Conservation (phyloP, 2,888 invertebrate genomes). For the Meteorus cinctellus region DNA sequence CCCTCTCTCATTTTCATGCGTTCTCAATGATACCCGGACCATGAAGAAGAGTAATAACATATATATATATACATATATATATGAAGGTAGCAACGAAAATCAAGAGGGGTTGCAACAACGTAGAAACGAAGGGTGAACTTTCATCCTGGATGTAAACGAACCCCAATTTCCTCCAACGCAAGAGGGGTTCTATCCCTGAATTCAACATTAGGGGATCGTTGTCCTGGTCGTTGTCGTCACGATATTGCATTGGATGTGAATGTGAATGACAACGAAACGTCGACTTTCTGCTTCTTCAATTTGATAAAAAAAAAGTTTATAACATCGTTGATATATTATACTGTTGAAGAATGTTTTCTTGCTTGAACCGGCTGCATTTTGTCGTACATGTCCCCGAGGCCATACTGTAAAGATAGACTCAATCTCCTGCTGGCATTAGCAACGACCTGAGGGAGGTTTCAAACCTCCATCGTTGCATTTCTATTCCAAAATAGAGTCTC, state of each 20-base stretch:
- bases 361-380: slow-evolving; percentile 14
- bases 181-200: slow-evolving; percentile 31
- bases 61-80: background rate
- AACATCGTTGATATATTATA: background rate
- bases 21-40: slow-evolving; percentile 6
- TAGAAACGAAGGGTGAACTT: slow-evolving; percentile 17
- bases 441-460: slow-evolving; percentile 24
- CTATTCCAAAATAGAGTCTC: slow-evolving; percentile 34
- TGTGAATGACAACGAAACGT: background rate
- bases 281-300: background rate
- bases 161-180: slow-evolving; percentile 55
- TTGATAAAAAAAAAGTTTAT: background rate
- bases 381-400: slow-evolving; percentile 10
- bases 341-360: background rate
- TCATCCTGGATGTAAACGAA: slow-evolving; percentile 43
- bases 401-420: slow-evolving; percentile 25
- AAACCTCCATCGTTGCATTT: slow-evolving; percentile 20
- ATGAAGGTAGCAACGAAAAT: background rate
- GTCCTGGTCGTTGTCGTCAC: background rate
- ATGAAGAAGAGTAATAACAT: background rate
- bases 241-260: slow-evolving; percentile 32
- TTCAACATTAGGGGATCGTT: slow-evolving; percentile 19
- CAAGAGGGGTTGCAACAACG: slow-evolving; percentile 11
- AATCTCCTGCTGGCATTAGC: slow-evolving; percentile 11
- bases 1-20: slow-evolving; percentile 35